These are phyloP conservation scores for Andrena cerasifolii DNA, from an alignment of 1,140 invertebrate species.

Conservation along the genomic window DNA sequence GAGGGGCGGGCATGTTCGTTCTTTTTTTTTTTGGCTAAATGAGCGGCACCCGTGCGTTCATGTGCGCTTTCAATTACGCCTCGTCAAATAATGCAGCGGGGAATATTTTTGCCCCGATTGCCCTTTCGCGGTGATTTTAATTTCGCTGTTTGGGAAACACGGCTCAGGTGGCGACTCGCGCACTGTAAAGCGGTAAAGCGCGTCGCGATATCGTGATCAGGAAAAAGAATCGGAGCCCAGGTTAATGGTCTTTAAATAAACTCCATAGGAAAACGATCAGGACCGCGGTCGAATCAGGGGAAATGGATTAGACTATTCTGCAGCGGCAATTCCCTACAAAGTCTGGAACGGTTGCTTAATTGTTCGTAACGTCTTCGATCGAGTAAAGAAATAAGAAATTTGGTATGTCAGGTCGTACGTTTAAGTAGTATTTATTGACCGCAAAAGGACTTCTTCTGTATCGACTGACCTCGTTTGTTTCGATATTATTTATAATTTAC, in stretches of 20 bases:
- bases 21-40: conserved; percentile 12
- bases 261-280: conserved; percentile 8
- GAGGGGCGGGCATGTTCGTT: neutral
- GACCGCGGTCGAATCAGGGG: neutral
- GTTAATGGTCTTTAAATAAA: conserved; percentile 23
- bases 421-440: too few species aligned
- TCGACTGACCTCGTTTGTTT: too few species aligned
- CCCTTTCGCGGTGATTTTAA: neutral
- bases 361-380: neutral
- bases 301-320: neutral
- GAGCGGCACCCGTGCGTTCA: neutral
- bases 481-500: too few species aligned
- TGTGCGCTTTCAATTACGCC: conserved; percentile 3
- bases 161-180: neutral
- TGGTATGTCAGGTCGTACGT: too few species aligned
- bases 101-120: conserved; percentile 11
- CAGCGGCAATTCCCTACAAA: neutral
- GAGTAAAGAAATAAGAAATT: neutral
- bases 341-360: neutral
- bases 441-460: too few species aligned
- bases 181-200: neutral
- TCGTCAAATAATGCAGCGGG: neutral
- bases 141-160: neutral
- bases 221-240: neutral
- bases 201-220: neutral